Base-by-base conservation (phyloP, 2,113 vertebrate species). In the Gavia stellata region DNA sequence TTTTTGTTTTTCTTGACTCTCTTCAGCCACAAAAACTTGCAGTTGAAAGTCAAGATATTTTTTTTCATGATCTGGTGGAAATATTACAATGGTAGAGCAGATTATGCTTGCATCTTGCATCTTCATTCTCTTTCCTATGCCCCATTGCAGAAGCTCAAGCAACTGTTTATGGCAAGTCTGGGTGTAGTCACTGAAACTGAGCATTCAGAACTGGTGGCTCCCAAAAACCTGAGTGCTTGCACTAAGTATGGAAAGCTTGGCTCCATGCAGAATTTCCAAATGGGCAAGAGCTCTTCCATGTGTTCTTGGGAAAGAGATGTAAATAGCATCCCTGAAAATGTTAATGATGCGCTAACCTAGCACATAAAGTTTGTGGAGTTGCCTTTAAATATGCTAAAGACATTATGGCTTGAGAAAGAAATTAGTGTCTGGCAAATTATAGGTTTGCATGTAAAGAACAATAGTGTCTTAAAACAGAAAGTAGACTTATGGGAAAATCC, bases 381-480 rank as follows among this genome's bases (percentile, higher is more conserved):
- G 86, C 72, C 77, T 93, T 96, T 88, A 92, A 97, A 92, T 94
- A 83, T 93, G 88, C 90, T 94, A 67, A 92, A 94, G 91, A 72
- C 81, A 84, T 96, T 91, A 91, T 65, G 56, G 72, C 86, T 94
- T 53, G 65, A 92, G 83, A 87, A 94, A 91, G 47, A 95, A 96
- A 92, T 75, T 73, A 94, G 49, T 65, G 49, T 79, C 90, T 96
- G 78, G 91, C 52, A 94, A 96, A 95, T 94, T 55, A 55, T 31
- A 77, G 59, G 85, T 94, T 96, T 94, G 95, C 93, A 68, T 90
- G 66, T 96, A 66, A 93, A 92, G 88, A 93, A 94, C 92, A 95
- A 88, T 88, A 78, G 45, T 78, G 59, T 82, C 75, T 86, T 96
- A 92, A 95, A 95, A 25, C 71, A 78, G 34, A 77, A 93, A 83